phyloP scores from a whole-genome alignment of 2,113 vertebrate genomes.

The Zingel zingel region DNA sequence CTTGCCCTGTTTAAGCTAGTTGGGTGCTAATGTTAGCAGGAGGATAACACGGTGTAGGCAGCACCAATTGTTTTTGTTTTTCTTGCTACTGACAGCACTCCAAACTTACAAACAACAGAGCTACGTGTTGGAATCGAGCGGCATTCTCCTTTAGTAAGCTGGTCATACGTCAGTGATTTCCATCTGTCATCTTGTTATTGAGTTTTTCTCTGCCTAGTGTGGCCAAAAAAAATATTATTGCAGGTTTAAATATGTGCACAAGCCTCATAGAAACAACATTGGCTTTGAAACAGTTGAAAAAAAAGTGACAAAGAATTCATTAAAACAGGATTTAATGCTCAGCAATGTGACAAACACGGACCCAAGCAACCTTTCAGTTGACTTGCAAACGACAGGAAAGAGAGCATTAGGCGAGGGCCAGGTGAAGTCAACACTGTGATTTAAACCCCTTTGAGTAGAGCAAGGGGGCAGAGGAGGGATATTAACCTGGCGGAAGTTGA shows the following conservation, averaged over 20 bases:
- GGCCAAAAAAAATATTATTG: not conserved
- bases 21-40: too few relatives aligned
- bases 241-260: constrained; percentile 13
- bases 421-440: constrained; percentile 66
- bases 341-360: constrained; percentile 49
- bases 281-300: not conserved
- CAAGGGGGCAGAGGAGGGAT: constrained; percentile 46
- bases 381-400: constrained; percentile 57
- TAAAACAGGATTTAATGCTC: constrained; percentile 58
- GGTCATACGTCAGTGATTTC: not conserved
- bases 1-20: too few relatives aligned
- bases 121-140: too few relatives aligned
- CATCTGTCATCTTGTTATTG: not conserved
- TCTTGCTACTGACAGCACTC: too few relatives aligned
- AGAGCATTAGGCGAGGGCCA: constrained; percentile 49
- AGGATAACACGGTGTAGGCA: too few relatives aligned
- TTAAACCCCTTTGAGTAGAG: constrained; percentile 60
- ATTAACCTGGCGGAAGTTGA: constrained; percentile 78
- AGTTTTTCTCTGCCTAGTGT: not conserved
- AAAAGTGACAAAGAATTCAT: constrained; percentile 19
- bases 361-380: constrained; percentile 38
- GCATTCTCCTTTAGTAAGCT: not conserved
- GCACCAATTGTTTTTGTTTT: too few relatives aligned
- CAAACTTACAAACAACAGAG: too few relatives aligned
- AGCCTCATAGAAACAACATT: not conserved